Conservation (phyloP, 2,113 vertebrate species). For the Equus przewalskii region DNA sequence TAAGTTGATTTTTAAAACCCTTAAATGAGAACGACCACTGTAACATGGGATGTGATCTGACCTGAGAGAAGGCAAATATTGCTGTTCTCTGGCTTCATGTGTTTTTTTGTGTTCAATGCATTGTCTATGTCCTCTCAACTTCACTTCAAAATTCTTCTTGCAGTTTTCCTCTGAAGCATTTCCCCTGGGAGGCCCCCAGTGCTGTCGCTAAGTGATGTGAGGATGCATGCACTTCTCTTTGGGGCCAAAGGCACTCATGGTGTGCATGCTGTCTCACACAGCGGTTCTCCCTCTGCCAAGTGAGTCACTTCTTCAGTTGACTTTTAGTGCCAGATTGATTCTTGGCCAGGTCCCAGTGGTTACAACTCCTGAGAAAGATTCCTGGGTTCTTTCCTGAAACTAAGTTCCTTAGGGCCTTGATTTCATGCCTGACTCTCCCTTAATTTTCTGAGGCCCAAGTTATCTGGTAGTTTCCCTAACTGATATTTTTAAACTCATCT, state of each 20-base stretch:
- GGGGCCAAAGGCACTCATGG: accelerated
- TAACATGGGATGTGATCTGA: accelerated
- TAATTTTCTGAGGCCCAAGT: neutral
- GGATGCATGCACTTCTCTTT: accelerated
- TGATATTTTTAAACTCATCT: neutral
- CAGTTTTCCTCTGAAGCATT: neutral
- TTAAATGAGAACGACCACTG: neutral
- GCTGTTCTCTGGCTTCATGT: no score
- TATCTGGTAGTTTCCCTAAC: neutral
- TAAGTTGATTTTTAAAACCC: neutral
- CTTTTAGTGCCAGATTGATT: neutral
- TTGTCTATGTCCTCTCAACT: neutral
- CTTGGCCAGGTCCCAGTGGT: neutral
- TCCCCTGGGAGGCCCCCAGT: accelerated
- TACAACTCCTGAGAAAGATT: neutral
- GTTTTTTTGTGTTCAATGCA: neutral
- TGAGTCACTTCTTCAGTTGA: neutral
- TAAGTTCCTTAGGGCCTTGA: neutral
- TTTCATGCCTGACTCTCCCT: neutral
- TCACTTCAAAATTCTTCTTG: neutral
- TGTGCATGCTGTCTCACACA: accelerated
- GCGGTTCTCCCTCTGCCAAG: accelerated
- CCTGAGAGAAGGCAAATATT: accelerated
- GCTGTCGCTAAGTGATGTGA: neutral
- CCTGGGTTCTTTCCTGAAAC: neutral